Evolutionary conservation across 2,888 invertebrate genomes (phyloP), one percentile per base, ranked within the genome.

Genomic region (Alloscopus bannaensis): DNA sequence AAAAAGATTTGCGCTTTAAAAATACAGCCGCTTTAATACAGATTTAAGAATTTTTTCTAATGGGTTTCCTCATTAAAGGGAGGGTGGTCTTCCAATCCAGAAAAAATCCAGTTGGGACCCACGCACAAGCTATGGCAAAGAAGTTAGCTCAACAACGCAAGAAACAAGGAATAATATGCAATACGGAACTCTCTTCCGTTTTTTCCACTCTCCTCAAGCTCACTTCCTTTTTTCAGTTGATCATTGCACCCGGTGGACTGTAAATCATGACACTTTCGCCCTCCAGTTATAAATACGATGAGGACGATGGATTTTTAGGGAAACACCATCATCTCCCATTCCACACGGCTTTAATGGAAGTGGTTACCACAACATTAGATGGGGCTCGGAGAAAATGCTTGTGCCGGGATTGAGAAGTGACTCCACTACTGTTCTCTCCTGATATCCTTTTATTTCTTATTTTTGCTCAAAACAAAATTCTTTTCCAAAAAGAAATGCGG

Each of bases 221-320:
- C 18, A 40, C 42, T 31, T n/a, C 13, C 40, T 26, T 50, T 26
- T 62, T 65, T 62, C 64, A 77, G 80, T 81, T 80, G 80, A 83
- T 83, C 81, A 85, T 85, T 83, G 83, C 81, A 83, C 84, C 84
- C 84, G 80, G 83, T 76, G 81, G 84, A 84, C 83, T 77, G 76
- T 85, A 85, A 85, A 85, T 85, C 83, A 85, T 85, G 83, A 84
- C 84, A 83, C 83, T 82, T 81, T 68, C 68, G 60, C 73, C 73
- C 73, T 65, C 73, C 20, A 73, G 73, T 73, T 64, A 65, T 64
- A 57, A 65, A 65, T 73, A 73, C 73, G 29, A 18, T 8, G 36
- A 36, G 36, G n/a, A 45, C 31, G 65, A 73, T 65, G 57, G 73
- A 73, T 73, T 65, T n/a, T 24, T 62, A 64, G 64, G 64, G 70